These are phyloP conservation scores for Ptychochromis oligacanthus DNA, from an alignment of 2,113 vertebrate genomes.

Conservation along the genomic window DNA sequence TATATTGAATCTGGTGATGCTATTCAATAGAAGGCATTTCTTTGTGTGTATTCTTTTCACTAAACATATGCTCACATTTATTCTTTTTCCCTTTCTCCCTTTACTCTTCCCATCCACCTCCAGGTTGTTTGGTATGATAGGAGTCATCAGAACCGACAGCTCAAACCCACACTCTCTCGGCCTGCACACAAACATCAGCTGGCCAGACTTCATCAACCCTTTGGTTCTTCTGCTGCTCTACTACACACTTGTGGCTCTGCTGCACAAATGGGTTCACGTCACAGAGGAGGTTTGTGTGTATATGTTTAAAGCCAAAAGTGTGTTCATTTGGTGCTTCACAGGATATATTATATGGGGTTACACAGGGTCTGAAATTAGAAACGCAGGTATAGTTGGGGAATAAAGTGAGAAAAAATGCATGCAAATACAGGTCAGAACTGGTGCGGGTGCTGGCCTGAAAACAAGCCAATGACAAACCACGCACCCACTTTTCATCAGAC, in stretches of 20 bases:
- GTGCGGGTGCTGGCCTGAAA: neutral
- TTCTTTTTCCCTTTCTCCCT: neutral
- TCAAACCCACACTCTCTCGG: constrained; percentile 75
- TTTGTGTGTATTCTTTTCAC: neutral
- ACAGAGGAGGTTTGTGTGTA: constrained; percentile 57
- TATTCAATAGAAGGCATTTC: neutral
- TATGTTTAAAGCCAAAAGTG: neutral
- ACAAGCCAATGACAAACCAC: neutral
- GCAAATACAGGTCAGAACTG: neutral
- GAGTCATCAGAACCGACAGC: constrained; percentile 78
- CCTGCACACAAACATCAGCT: constrained; percentile 75
- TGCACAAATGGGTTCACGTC: constrained; percentile 76
- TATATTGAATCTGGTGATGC: neutral
- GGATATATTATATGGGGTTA: neutral
- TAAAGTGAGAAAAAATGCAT: neutral
- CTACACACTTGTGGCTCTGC: constrained; percentile 79
- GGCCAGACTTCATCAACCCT: constrained; percentile 83
- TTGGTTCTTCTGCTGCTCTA: constrained; percentile 82
- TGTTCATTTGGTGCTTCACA: neutral
- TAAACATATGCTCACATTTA: neutral
- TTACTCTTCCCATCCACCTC: neutral
- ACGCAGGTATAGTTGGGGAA: neutral
- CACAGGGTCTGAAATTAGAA: neutral
- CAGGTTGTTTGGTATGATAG: constrained; percentile 85
- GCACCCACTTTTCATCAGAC: neutral